A percentile compares a stretch with the other conserved stretches of the same genome.
phyloP scores from a whole-genome alignment of 2,888 invertebrate species.

The Peribatodes rhomboidaria region DNA sequence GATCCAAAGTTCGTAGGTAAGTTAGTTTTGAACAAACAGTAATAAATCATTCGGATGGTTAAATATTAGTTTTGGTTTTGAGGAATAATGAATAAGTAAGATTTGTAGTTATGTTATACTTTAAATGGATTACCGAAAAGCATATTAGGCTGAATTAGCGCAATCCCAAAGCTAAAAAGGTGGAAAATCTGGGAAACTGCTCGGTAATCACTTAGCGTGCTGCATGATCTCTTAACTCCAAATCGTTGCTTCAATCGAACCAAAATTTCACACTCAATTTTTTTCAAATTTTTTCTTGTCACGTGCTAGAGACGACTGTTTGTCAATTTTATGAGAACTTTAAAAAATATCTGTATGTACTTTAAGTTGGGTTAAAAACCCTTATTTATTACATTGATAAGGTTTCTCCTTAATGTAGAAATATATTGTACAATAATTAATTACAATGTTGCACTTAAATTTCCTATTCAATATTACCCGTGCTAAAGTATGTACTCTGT shows the following conservation, averaged over 20 bases:
- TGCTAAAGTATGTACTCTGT: too few species aligned
- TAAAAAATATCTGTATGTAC: neutral
- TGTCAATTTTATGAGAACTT: neutral
- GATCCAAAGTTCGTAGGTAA: neutral
- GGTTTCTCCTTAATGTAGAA: too few species aligned
- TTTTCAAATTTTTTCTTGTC: too few species aligned
- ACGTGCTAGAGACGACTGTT: conserved; percentile 48
- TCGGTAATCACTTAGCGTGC: conserved; percentile 48
- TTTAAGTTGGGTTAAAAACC: too few species aligned
- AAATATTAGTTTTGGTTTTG: neutral
- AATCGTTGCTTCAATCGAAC: conserved; percentile 56
- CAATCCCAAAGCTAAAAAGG: neutral
- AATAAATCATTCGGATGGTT: neutral
- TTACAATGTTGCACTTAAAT: too few species aligned
- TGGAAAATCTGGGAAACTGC: conserved; percentile 34
- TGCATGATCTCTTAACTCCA: conserved; percentile 53
- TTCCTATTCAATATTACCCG: too few species aligned
- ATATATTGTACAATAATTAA: too few species aligned
- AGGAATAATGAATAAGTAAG: neutral
- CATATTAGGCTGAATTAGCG: neutral
- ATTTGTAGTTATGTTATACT: neutral
- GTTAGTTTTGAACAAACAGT: neutral
- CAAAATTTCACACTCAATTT: conserved; percentile 53
- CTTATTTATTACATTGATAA: too few species aligned
- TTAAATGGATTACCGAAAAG: neutral